These are phyloP conservation scores for Rapana venosa DNA, from an alignment of 2,888 invertebrate genomes.

Conservation along the genomic window DNA sequence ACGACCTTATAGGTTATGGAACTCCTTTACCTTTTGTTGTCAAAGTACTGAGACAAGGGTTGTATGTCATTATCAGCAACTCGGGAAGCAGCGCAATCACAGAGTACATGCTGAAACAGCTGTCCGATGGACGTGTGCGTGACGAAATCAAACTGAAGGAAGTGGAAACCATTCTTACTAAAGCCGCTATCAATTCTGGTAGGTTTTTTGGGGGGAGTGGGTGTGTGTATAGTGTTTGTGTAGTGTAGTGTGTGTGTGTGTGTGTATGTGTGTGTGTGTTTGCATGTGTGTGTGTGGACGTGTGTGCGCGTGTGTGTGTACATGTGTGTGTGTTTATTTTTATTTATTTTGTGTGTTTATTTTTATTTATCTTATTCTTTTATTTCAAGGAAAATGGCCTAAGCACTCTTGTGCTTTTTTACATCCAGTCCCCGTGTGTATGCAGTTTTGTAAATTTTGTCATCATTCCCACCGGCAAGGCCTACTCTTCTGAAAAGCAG, in stretches of 20 bases:
- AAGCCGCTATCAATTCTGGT: constrained; percentile 79
- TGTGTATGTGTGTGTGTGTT: not conserved
- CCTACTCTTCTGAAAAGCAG: too few relatives aligned
- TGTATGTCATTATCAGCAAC: constrained; percentile 81
- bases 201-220: constrained; percentile 33
- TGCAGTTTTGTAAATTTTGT: too few relatives aligned
- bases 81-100: constrained; percentile 89
- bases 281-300: not conserved
- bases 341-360: too few relatives aligned
- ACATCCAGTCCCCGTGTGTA: too few relatives aligned
- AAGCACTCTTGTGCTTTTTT: too few relatives aligned
- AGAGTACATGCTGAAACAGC: constrained; percentile 82
- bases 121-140: constrained; percentile 82
- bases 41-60: too few relatives aligned
- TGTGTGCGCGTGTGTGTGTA: not conserved
- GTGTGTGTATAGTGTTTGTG: constrained; percentile 9
- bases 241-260: not conserved
- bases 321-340: not conserved
- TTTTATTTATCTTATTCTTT: too few relatives aligned
- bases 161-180: constrained; percentile 77
- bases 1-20: too few relatives aligned
- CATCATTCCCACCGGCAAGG: too few relatives aligned
- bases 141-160: constrained; percentile 78
- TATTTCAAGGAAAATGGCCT: too few relatives aligned
- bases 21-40: too few relatives aligned